Percentiles rank a stretch among this genome's conserved stretches.
Conservation (phyloP, 1,140 invertebrate species). For the Zaprionus taronus region DNA sequence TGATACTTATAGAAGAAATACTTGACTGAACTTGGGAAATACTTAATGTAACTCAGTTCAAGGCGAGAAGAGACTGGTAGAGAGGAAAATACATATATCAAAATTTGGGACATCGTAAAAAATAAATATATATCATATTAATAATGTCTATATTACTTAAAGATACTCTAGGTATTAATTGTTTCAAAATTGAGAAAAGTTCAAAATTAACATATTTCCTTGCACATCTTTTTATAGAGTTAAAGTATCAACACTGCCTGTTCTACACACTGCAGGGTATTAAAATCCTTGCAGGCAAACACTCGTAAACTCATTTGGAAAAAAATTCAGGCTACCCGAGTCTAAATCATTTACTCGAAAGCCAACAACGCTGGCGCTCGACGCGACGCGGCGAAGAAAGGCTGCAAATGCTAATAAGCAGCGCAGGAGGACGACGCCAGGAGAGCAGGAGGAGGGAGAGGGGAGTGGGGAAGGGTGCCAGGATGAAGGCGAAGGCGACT, state of each 20-base stretch:
- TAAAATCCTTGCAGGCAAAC: constrained; percentile 70
- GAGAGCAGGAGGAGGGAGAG: neutral
- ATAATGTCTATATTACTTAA: no score
- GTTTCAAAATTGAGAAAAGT: no score
- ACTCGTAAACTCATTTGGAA: constrained; percentile 80
- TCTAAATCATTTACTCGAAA: constrained; percentile 79
- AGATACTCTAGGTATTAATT: no score
- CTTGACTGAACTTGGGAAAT: neutral
- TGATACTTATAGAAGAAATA: neutral
- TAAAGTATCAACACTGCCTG: neutral
- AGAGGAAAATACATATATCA: no score
- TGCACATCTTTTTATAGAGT: neutral
- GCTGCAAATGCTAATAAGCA: constrained; percentile 82
- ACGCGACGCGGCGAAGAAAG: constrained; percentile 56
- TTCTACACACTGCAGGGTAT: constrained; percentile 2
- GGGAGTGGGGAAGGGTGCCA: neutral
- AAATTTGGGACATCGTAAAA: no score
- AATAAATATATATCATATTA: no score
- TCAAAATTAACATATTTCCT: no score
- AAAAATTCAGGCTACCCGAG: constrained; percentile 54
- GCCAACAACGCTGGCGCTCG: constrained; percentile 33
- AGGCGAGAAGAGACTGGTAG: no score
- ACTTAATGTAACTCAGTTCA: no score
- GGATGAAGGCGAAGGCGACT: neutral
- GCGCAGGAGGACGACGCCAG: constrained; percentile 12